Percentiles rank a stretch among this genome's conserved stretches.
These are phyloP conservation scores for Gisinianus flammeolus DNA, from an alignment of 2,888 invertebrate species.

Conservation along the genomic window DNA sequence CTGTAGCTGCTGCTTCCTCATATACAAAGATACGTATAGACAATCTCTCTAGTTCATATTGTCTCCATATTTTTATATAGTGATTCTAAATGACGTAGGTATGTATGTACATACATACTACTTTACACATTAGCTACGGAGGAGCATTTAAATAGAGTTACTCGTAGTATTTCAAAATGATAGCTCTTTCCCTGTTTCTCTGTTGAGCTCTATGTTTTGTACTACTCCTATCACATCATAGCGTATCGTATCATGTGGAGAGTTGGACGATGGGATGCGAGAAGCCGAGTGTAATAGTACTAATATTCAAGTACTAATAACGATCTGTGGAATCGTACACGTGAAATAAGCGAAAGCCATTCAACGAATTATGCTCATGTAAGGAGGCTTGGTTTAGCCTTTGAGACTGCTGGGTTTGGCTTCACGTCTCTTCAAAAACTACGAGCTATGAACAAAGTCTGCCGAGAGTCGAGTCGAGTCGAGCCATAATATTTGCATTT, in stretches of 20 bases:
- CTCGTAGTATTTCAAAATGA: constrained; percentile 16
- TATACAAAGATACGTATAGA: background rate
- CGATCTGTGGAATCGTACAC: constrained; percentile 23
- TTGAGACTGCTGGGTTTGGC: constrained; percentile 22
- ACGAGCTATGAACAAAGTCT: background rate
- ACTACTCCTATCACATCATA: too few species aligned
- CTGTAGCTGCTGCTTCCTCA: background rate
- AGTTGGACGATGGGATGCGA: too few species aligned
- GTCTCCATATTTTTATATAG: background rate
- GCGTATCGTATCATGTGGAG: too few species aligned
- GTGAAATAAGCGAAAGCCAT: background rate
- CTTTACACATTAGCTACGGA: too few species aligned
- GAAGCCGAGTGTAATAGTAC: background rate
- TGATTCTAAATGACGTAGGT: background rate
- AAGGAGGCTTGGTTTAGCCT: constrained; percentile 11
- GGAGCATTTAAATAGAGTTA: too few species aligned
- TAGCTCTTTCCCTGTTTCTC: constrained; percentile 10
- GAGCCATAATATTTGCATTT: constrained; percentile 22
- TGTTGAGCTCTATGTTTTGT: background rate
- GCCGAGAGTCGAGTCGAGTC: background rate
- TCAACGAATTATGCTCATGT: constrained; percentile 12
- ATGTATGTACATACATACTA: background rate
- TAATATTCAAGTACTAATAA: constrained; percentile 20
- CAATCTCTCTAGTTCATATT: background rate
- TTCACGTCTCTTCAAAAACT: background rate